Percentiles rank a stretch among this genome's conserved stretches.
Conservation (phyloP, 2,797 vertebrate genomes). For the Enteromius radiatus region DNA sequence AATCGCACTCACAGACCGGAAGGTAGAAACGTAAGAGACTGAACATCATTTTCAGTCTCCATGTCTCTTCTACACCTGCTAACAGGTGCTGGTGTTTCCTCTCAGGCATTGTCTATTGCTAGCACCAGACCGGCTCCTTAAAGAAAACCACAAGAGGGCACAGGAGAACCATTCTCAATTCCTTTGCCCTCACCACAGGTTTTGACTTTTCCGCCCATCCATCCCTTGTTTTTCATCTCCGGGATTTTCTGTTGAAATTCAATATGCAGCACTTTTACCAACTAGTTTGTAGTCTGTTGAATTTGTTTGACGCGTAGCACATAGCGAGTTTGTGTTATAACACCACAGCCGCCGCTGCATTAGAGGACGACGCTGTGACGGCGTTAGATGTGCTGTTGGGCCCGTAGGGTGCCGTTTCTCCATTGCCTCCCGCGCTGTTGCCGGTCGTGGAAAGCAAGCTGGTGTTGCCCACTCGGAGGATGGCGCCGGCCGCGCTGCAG, state of each 20-base stretch:
- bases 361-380: constrained; percentile 85
- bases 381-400: constrained; percentile 78
- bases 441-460: constrained; percentile 86
- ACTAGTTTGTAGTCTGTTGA: constrained; percentile 77
- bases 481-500: constrained; percentile 96
- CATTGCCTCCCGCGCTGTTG: constrained; percentile 78
- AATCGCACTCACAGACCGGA: constrained; percentile 77
- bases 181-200: constrained; percentile 48
- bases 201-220: background rate
- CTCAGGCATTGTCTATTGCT: constrained; percentile 73
- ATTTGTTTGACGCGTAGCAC: constrained; percentile 63
- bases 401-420: constrained; percentile 69
- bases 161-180: constrained; percentile 67
- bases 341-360: constrained; percentile 87
- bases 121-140: constrained; percentile 79
- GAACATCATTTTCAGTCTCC: constrained; percentile 75
- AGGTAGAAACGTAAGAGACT: constrained; percentile 73
- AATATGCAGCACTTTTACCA: constrained; percentile 81
- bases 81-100: constrained; percentile 83
- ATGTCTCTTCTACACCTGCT: constrained; percentile 61
- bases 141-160: constrained; percentile 78
- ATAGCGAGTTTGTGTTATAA: constrained; percentile 85
- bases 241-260: constrained; percentile 71
- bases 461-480: constrained; percentile 87
- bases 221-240: constrained; percentile 33